A percentile compares a stretch with the other conserved stretches of the same genome.
These are phyloP conservation scores for Cepaea hortensis DNA, from an alignment of 2,888 invertebrate genomes.

Conservation along the genomic window DNA sequence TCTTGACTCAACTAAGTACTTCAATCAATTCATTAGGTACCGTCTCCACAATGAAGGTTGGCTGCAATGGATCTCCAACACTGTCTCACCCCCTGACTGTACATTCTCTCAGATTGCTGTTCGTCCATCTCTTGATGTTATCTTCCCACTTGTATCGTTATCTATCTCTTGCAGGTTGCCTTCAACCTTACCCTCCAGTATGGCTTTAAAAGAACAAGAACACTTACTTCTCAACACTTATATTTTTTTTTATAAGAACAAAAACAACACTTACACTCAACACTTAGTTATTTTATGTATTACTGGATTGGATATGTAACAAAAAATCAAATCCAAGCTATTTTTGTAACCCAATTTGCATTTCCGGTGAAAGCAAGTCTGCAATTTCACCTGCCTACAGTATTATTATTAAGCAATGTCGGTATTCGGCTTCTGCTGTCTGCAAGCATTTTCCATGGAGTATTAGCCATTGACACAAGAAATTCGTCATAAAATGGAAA, in stretches of 20 bases:
- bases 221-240: background rate
- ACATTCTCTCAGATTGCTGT: too few species aligned
- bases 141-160: too few species aligned
- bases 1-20: too few species aligned
- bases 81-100: too few species aligned
- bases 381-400: slow-evolving; percentile 12
- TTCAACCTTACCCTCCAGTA: background rate
- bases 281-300: background rate
- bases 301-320: slow-evolving; percentile 23
- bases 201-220: background rate
- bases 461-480: background rate
- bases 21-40: too few species aligned
- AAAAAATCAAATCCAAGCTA: slow-evolving; percentile 22
- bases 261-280: background rate
- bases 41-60: too few species aligned
- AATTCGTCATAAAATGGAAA: slow-evolving; percentile 13
- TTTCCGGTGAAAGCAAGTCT: slow-evolving; percentile 42
- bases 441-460: background rate
- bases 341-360: slow-evolving; percentile 39
- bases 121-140: too few species aligned
- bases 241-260: background rate
- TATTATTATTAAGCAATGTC: background rate
- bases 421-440: background rate
- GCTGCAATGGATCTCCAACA: too few species aligned
- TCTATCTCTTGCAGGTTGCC: too few species aligned